phyloP scores from a whole-genome alignment of 2,113 vertebrate genomes.

The Mustela nigripes region DNA sequence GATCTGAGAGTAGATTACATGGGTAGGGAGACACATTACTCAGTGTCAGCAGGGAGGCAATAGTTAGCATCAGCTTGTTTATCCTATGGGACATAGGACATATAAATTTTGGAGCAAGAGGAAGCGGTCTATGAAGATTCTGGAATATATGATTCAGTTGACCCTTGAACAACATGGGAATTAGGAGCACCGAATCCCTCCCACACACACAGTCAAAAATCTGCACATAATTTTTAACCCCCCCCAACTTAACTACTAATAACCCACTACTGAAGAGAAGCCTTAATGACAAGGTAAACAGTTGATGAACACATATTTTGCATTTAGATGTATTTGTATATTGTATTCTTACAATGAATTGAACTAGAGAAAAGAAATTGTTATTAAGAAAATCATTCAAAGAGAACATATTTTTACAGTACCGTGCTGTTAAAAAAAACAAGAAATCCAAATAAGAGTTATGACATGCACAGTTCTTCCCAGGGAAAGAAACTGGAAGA shows the following conservation, averaged over 20 bases:
- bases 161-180: not conserved
- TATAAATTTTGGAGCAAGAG: not conserved
- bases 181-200: not conserved
- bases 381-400: not conserved
- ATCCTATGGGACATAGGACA: not conserved
- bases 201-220: not conserved
- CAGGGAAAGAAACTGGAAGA: not conserved
- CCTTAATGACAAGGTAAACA: not conserved
- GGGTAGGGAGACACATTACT: not conserved
- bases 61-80: not conserved
- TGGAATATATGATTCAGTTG: not conserved
- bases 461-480: not conserved
- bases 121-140: not conserved
- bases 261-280: not conserved
- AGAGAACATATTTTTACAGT: not conserved
- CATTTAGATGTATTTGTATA: not conserved
- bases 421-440: not conserved
- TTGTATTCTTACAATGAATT: not conserved
- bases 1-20: no score
- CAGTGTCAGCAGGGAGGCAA: not conserved
- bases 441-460: not conserved
- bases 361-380: not conserved
- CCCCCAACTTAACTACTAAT: not conserved
- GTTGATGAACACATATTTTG: not conserved
- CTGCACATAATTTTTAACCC: not conserved